These are phyloP conservation scores for Cheiracanthium punctorium DNA, from an alignment of 2,888 invertebrate genomes.

Conservation along the genomic window DNA sequence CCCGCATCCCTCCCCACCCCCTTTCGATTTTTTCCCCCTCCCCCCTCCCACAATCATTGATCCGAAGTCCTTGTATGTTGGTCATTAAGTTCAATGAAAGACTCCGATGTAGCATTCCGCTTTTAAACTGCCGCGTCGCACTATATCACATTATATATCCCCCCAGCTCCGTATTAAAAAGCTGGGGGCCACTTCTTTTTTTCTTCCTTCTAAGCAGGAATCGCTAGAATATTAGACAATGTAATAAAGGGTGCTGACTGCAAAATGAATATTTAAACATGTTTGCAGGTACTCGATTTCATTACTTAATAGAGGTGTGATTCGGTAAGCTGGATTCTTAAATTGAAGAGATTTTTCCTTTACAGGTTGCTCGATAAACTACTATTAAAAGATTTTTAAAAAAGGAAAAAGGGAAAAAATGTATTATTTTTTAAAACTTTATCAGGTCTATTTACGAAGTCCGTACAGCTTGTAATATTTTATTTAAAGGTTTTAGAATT, in stretches of 20 bases:
- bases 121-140: slow-evolving; percentile 14
- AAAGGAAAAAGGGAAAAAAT: no score
- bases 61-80: slow-evolving; percentile 54
- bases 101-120: background rate
- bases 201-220: background rate
- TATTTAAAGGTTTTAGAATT: no score
- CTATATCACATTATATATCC: slow-evolving; percentile 55
- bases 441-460: no score
- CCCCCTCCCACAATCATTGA: slow-evolving; percentile 55
- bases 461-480: no score
- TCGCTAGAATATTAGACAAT: slow-evolving; percentile 40
- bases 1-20: slow-evolving; percentile 14
- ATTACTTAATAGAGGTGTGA: background rate
- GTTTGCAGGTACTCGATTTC: background rate
- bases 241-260: slow-evolving; percentile 47
- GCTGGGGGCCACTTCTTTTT: background rate
- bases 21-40: slow-evolving; percentile 32
- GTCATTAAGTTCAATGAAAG: slow-evolving; percentile 65
- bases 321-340: background rate
- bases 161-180: slow-evolving; percentile 3
- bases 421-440: no score
- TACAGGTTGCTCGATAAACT: no score
- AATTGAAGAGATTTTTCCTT: background rate
- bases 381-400: no score
- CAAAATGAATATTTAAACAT: slow-evolving; percentile 62